Percentiles rank a stretch among this genome's conserved stretches.
These are phyloP conservation scores for Mylabris sibirica DNA, from an alignment of 2,888 invertebrate genomes.

Conservation along the genomic window DNA sequence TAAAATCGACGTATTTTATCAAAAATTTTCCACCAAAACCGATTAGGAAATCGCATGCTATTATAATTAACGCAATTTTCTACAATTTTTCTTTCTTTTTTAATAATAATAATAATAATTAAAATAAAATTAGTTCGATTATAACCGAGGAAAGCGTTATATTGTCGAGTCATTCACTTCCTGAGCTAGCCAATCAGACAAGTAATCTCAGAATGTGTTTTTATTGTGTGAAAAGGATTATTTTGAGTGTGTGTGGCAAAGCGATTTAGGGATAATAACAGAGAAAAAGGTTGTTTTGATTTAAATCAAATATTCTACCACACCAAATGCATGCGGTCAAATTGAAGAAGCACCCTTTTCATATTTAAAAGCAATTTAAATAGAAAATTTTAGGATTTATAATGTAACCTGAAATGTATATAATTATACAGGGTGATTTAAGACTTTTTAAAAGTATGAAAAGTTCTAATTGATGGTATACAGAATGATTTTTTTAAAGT, in stretches of 20 bases:
- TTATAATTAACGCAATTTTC: constrained; percentile 9
- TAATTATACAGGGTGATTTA: no score
- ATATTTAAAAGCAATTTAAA: constrained; percentile 2
- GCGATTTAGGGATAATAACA: constrained; percentile 32
- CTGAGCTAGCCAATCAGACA: constrained; percentile 52
- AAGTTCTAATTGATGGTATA: no score
- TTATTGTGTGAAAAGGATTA: constrained; percentile 15
- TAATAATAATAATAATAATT: background rate
- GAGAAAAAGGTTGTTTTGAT: constrained; percentile 9
- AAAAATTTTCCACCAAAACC: constrained; percentile 23
- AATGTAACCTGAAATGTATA: constrained; percentile 19
- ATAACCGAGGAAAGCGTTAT: constrained; percentile 24
- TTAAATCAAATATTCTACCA: constrained; percentile 33
- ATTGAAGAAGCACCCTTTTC: constrained; percentile 19
- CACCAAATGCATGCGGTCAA: constrained; percentile 39
- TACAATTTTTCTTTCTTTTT: background rate
- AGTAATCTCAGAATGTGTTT: constrained; percentile 48
- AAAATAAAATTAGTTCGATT: background rate
- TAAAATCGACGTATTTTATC: background rate
- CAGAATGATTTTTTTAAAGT: no score
- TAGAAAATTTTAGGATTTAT: background rate
- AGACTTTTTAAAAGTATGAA: no score
- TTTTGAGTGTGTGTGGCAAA: constrained; percentile 35
- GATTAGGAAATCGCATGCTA: constrained; percentile 28
- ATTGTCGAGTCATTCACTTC: constrained; percentile 28